Percentiles rank a stretch among this genome's conserved stretches.
These are phyloP conservation scores for Pygoscelis adeliae DNA, from an alignment of 2,113 vertebrate species.

Conservation along the genomic window DNA sequence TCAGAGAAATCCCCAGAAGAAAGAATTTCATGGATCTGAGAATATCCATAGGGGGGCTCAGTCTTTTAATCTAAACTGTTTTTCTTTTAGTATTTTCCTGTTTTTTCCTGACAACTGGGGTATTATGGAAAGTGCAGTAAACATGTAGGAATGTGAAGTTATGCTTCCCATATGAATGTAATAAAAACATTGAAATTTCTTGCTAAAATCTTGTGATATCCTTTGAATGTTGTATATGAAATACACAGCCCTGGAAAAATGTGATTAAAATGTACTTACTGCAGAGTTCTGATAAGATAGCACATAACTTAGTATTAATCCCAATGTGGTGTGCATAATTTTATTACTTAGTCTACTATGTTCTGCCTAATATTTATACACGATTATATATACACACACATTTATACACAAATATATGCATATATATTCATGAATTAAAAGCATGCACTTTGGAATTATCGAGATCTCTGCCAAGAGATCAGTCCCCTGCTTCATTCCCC, in stretches of 20 bases:
- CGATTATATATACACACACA: not conserved
- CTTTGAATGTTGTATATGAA: slow-evolving; percentile 4
- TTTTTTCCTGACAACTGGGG: slow-evolving; percentile 26
- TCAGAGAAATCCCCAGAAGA: slow-evolving; percentile 23
- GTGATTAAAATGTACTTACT: not conserved
- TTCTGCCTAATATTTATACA: not conserved
- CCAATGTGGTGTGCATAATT: not conserved
- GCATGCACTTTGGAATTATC: not conserved
- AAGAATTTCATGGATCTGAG: slow-evolving; percentile 50
- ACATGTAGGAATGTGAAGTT: slow-evolving; percentile 62
- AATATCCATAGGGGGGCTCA: slow-evolving; percentile 25
- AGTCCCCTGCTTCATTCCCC: not conserved
- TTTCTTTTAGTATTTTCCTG: slow-evolving; percentile 26
- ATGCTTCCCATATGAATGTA: slow-evolving; percentile 49
- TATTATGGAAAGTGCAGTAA: slow-evolving; percentile 56
- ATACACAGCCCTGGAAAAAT: not conserved
- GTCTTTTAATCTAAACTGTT: slow-evolving; percentile 54
- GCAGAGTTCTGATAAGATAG: not conserved
- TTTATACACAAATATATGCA: not conserved
- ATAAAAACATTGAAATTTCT: slow-evolving; percentile 50
- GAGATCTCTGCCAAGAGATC: not conserved
- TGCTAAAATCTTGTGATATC: slow-evolving; percentile 27
- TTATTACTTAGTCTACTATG: not conserved
- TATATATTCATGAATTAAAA: not conserved
- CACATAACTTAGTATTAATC: not conserved